Base-by-base conservation (phyloP, 35 echinoderm and acorn worm genomes). In the Apostichopus parvimensis region DNA sequence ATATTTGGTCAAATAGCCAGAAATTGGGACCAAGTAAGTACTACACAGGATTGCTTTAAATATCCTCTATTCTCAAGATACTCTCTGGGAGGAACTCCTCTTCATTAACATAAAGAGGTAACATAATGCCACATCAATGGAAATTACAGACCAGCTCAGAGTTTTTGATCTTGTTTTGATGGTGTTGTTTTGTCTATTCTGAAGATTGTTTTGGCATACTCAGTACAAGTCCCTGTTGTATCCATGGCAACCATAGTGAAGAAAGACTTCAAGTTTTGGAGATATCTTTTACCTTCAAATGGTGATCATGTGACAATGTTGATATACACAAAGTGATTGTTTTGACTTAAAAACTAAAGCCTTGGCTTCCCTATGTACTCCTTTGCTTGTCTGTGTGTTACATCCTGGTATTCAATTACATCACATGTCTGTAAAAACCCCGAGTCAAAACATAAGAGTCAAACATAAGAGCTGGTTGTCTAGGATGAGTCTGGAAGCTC, bases 221-320 rank as follows among this genome's bases (percentile, higher is more conserved):
- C 5, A 26, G 78, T 34, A 80, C 53, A 14, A 14, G 12, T 53
- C 13, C 13, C 22, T 14, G 24, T 24, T 45, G 78, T 80, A 24
- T 26, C 78, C 78, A 80, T 80, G 22, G 78, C 25, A 45, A 80
- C 78, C 34, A 13, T 14, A 34, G 78, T 14, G 0, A 80, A 80
- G 26, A 13, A n/a, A 9, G 4, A 13, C 24, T 45, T 3, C 8
- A 80, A 80, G 18, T 80, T 34, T 24, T 25, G 11, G 2, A 53
- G 11, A 25, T 80, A 11, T 45, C 25, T 53, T 53, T 80, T 80
- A 80, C 53, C 53, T 80, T 80, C 22, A 54, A 80, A 80, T 12
- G 4, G 78, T 80, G 78, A 80, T 80, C 78, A 80, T 80, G 78
- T 80, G 14, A 25, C 78, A 12, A 80, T 80, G 78, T 80, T 25